Evolutionary conservation across 2,888 invertebrate species (phyloP), one percentile per base, ranked within the genome.

Genomic region (Caenorhabditis sp.): DNA sequence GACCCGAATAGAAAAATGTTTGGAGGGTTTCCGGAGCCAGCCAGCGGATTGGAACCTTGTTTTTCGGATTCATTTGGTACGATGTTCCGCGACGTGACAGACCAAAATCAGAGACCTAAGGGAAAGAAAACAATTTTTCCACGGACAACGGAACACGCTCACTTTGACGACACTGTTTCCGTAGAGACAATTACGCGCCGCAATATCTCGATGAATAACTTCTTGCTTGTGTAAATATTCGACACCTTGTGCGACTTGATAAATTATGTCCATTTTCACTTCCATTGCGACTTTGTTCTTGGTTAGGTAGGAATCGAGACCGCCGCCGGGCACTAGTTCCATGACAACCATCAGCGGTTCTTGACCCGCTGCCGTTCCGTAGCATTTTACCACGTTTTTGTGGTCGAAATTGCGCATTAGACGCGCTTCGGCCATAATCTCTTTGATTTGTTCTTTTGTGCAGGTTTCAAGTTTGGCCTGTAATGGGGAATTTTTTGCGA

Each of bases 11-110:
- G 12, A 63, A 54, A 37, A 60, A 68, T 0, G 69, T 66, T 12
- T 62, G 62, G 14, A 83, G 61, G 8, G 81, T 82, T 59, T 83
- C 83, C 14, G 82, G 83, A 6, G 83, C 76, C n/a, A 83, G 64
- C 83, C 83, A 83, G 31, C 79, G 62, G 54, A 83, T 80, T 12
- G 83, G 83, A 8, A 75, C 80, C 50, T 77, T 77, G 21, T 64
- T 65, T 21, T 62, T 55, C 37, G 67, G 63, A 58, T 66, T 50
- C 79, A 64, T 82, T 76, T 81, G 72, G 49, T 77, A 81, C 12
- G 55, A 36, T 17, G 73, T 57, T 1, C 81, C 81, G 27, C 75
- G 66, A 1, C 77, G 68, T 5, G 78, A 78, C 31, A 81, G 59
- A 5, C 81, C 81, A 37, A 81, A 81, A 43, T 81, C 81, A n/a